Percentiles rank a stretch among this genome's conserved stretches.
These are phyloP conservation scores for Chinchilla lanigera DNA, from an alignment of 2,113 vertebrate species.

Conservation along the genomic window DNA sequence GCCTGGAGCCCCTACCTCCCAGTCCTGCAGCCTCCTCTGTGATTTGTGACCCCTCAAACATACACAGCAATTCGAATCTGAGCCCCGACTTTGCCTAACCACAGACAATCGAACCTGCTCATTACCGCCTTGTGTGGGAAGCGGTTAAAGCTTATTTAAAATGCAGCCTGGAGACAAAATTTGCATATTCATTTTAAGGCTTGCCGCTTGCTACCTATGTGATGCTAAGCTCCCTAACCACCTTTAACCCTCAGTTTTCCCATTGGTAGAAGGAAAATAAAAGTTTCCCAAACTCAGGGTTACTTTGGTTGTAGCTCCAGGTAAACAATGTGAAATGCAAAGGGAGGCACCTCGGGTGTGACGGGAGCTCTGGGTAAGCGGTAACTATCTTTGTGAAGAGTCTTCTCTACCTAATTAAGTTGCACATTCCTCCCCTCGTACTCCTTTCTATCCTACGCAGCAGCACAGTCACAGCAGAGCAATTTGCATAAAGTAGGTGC, in stretches of 20 bases:
- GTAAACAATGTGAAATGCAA: constrained; percentile 31
- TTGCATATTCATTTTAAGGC: not conserved
- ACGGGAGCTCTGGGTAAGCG: constrained; percentile 1
- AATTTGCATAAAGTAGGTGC: constrained; percentile 71
- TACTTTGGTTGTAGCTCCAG: constrained; percentile 14
- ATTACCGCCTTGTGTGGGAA: not conserved
- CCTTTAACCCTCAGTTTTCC: constrained; percentile 33
- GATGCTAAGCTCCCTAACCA: constrained; percentile 2
- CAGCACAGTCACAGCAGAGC: constrained; percentile 37
- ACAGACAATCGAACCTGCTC: not conserved
- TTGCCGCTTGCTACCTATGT: not conserved
- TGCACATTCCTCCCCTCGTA: constrained; percentile 36
- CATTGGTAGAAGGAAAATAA: constrained; percentile 48
- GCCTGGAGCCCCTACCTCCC: not conserved
- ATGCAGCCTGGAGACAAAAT: constrained; percentile 19
- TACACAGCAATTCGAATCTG: not conserved
- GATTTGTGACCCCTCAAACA: not conserved
- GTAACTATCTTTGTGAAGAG: constrained; percentile 34
- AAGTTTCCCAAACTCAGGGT: constrained; percentile 40
- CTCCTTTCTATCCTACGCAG: constrained; percentile 59
- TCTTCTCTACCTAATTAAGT: constrained; percentile 68
- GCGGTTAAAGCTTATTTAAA: not conserved
- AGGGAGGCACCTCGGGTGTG: constrained; percentile 38
- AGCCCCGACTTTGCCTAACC: not conserved
- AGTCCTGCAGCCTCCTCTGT: not conserved